These are phyloP conservation scores for Anthophora plumipes DNA, from an alignment of 2,888 invertebrate species.

Conservation along the genomic window DNA sequence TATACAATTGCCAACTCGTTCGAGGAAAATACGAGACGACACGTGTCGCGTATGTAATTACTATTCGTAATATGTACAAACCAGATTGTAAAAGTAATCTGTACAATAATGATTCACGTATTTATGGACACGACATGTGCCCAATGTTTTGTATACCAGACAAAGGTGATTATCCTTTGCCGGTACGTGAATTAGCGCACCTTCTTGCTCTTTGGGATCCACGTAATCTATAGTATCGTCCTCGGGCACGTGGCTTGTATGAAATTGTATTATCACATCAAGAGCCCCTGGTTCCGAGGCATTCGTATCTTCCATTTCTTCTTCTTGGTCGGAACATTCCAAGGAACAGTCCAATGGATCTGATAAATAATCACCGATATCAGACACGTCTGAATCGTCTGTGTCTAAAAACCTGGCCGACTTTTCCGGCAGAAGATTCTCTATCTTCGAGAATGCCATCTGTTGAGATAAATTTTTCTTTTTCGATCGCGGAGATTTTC, in stretches of 20 bases:
- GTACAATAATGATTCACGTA: constrained; percentile 81
- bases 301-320: constrained; percentile 46
- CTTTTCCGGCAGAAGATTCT: constrained; percentile 49
- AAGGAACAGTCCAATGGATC: constrained; percentile 71
- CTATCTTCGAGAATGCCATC: constrained; percentile 34
- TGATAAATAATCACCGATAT: constrained; percentile 78
- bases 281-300: constrained; percentile 67
- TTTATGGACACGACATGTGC: constrained; percentile 83
- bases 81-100: constrained; percentile 80
- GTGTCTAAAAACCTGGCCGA: constrained; percentile 64
- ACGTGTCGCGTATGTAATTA: constrained; percentile 8
- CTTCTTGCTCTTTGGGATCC: constrained; percentile 79
- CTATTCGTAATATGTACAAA: constrained; percentile 81
- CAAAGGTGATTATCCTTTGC: constrained; percentile 89
- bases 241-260: constrained; percentile 70
- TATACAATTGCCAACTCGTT: constrained; percentile 34
- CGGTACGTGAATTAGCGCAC: constrained; percentile 87
- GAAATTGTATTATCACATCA: constrained; percentile 82
- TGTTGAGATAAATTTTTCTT: constrained; percentile 42
- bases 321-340: constrained; percentile 70
- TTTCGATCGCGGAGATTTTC: constrained; percentile 39
- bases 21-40: constrained; percentile 10
- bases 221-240: constrained; percentile 79
- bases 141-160: constrained; percentile 87
- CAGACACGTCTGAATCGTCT: constrained; percentile 77